These are phyloP conservation scores for Calcarius lapponicus DNA, from an alignment of 2,797 vertebrate genomes.

Conservation along the genomic window DNA sequence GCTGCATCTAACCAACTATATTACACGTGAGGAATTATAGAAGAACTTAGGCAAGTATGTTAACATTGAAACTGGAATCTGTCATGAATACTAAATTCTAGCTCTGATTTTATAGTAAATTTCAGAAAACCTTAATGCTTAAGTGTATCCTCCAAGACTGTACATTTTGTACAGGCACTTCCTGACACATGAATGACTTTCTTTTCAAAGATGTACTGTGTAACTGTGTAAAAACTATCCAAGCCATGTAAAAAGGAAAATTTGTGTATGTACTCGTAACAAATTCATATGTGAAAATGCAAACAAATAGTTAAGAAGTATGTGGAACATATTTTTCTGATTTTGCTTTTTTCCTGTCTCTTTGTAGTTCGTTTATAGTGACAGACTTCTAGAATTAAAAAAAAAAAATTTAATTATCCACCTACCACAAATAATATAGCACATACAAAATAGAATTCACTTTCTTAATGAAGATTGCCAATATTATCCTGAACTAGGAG, in stretches of 20 bases:
- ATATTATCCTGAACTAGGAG: neutral
- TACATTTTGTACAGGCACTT: neutral
- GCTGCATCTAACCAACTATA: neutral
- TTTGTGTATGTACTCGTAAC: neutral
- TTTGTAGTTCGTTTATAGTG: neutral
- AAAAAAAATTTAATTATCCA: neutral
- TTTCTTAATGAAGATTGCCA: neutral
- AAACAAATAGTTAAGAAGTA: neutral
- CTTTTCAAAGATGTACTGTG: neutral
- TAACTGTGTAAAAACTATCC: neutral
- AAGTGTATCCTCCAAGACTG: neutral
- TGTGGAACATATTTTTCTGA: neutral
- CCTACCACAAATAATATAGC: neutral
- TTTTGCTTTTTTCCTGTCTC: neutral
- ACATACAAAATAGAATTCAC: neutral
- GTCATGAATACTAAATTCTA: neutral
- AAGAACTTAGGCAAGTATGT: neutral
- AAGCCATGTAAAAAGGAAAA: neutral
- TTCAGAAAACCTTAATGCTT: neutral
- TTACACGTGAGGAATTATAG: neutral
- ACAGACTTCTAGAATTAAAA: neutral
- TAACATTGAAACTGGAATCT: neutral
- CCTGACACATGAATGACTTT: neutral
- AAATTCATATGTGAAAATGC: neutral
- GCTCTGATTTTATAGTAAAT: neutral